Evolutionary conservation across 2,797 vertebrate genomes (phyloP).

Genomic region (Manis crassicaudata): DNA sequence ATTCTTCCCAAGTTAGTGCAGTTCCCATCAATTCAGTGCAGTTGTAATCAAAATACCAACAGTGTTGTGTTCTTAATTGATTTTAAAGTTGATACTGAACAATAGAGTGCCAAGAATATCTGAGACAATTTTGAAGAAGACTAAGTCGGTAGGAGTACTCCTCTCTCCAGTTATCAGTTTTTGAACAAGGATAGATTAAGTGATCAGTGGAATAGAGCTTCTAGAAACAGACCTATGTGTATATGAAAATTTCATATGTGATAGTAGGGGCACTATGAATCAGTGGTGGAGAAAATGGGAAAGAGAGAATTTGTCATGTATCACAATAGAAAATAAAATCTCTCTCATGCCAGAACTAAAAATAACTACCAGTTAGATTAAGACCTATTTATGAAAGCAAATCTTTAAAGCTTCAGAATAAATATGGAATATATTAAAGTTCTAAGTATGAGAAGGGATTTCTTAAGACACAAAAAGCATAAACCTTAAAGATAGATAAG

Average conservation of each 20-base stretch:
- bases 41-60: conserved; percentile 52
- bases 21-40: neutral
- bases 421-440: conserved; percentile 26
- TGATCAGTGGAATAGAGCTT: neutral
- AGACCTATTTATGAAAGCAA: conserved; percentile 48
- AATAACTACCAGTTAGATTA: conserved; percentile 18
- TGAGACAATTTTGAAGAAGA: conserved; percentile 39
- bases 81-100: conserved; percentile 45
- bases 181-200: neutral
- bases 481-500: conserved; percentile 43
- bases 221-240: neutral
- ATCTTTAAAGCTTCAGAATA: conserved; percentile 53
- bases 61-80: neutral
- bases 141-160: neutral
- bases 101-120: conserved; percentile 7
- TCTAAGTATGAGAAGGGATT: conserved; percentile 10
- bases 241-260: neutral
- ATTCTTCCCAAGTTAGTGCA: neutral
- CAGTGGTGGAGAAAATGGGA: neutral
- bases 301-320: conserved; percentile 28
- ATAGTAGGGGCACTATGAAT: neutral
- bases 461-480: conserved; percentile 20
- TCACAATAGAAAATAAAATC: neutral
- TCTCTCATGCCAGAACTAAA: neutral
- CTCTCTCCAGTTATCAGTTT: neutral